Evolutionary conservation across 2,113 vertebrate genomes (phyloP).

Genomic region (Ascaphus truei): DNA sequence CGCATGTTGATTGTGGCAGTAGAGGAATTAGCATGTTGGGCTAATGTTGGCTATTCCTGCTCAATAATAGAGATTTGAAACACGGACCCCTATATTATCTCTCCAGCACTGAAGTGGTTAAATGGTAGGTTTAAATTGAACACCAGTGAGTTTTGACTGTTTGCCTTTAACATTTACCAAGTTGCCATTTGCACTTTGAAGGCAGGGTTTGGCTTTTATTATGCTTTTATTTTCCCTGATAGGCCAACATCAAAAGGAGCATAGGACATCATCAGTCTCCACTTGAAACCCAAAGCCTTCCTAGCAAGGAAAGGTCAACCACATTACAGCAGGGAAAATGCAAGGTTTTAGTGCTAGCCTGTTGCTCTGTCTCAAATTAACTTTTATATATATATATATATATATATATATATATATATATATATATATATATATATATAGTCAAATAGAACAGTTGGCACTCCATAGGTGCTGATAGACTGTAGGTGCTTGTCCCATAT

Average conservation of each 20-base stretch:
- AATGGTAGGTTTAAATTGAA: neutral
- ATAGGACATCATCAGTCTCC: constrained; percentile 1
- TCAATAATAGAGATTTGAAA: no score
- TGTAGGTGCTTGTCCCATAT: neutral
- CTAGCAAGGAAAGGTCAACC: neutral
- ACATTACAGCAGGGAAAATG: neutral
- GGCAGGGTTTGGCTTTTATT: neutral
- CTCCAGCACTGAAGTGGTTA: neutral
- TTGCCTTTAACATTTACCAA: constrained; percentile 11
- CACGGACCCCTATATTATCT: no score
- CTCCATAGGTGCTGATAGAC: no score
- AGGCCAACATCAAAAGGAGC: constrained; percentile 1
- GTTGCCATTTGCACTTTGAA: neutral
- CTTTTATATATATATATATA: neutral
- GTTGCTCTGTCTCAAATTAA: neutral
- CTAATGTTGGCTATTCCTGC: no score
- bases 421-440: no score
- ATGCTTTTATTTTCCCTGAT: constrained; percentile 10
- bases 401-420: neutral
- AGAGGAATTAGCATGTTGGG: no score
- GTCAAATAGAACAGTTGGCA: no score
- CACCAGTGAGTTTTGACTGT: neutral
- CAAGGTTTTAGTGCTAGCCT: neutral
- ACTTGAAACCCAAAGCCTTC: neutral
- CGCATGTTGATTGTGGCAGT: neutral